phyloP scores from a whole-genome alignment of 2,797 vertebrate species.

The Euthynnus affinis region DNA sequence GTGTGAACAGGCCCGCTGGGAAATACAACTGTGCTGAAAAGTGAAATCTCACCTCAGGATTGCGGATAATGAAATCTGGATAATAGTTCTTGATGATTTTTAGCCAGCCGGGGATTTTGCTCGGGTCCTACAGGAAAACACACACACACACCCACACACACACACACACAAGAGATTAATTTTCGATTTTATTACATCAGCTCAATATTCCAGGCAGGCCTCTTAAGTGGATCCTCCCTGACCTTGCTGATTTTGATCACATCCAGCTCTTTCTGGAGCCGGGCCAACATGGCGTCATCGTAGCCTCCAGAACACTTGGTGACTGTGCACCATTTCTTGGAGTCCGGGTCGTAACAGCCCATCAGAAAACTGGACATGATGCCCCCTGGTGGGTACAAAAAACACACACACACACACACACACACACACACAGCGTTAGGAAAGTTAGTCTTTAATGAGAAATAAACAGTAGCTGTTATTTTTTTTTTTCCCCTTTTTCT shows the following conservation, averaged over 20 bases:
- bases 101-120: slow-evolving; percentile 96
- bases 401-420: no score
- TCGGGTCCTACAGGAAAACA: slow-evolving; percentile 89
- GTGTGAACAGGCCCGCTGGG: background rate
- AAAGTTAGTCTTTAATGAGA: no score
- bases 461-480: no score
- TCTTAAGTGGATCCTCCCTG: slow-evolving; percentile 41
- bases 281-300: slow-evolving; percentile 93
- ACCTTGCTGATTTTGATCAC: slow-evolving; percentile 99
- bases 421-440: background rate
- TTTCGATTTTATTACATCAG: slow-evolving; percentile 12
- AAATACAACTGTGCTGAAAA: slow-evolving; percentile 12
- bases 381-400: slow-evolving; percentile 87
- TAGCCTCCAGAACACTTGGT: slow-evolving; percentile 97
- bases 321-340: slow-evolving; percentile 97
- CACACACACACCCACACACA: slow-evolving; percentile 32
- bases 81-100: slow-evolving; percentile 99
- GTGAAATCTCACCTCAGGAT: slow-evolving; percentile 91
- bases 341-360: slow-evolving; percentile 95
- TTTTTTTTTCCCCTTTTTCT: no score
- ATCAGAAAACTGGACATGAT: slow-evolving; percentile 99
- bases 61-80: slow-evolving; percentile 95
- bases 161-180: slow-evolving; percentile 17
- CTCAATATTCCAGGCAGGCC: slow-evolving; percentile 21
- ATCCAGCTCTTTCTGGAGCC: slow-evolving; percentile 96